Evolutionary conservation across 2,888 invertebrate genomes (phyloP), one percentile per base, ranked within the genome.

Genomic region (Odontocolon sp.): DNA sequence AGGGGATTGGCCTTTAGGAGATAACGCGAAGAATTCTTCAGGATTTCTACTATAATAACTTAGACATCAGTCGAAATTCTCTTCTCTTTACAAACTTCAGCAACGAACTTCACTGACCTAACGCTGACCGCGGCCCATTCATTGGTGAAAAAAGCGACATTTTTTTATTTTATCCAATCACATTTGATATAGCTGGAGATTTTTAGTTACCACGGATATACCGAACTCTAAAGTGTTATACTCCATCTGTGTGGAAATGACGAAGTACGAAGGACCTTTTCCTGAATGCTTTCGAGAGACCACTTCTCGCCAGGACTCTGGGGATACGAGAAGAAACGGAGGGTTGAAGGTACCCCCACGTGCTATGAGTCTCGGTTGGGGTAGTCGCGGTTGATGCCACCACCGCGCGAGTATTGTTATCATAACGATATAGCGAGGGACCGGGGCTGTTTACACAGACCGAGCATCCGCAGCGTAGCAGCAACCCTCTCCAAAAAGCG

Each of bases 371-470:
- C 67, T 31, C 28, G 45, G 57, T 68, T 68, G 59, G 57, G 57
- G 68, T 59, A 59, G 68, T 50, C 68, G 56, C 47, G 47, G 57
- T 68, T 68, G 57, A 59, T 47, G 57, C 68, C 59, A 38, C 14
- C 56, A 36, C 28, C 54, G 54, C 31, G 16, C 61, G 33, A 70
- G 80, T 83, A 84, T 84, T 84, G 83, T 84, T 84, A 81, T 84
- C 78, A 79, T 78, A 80, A 81, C 84, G 81, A 82, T 83, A 83
- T 76, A 82, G 79, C 72, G 72, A 75, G 77, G 66, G 79, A 64
- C 67, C 75, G 73, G 78, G 64, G 72, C 77, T 84, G 84, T 84
- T 84, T 84, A 79, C 81, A 77, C 82, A 84, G 83, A 81, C 80
- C 71, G 70, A 80, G 81, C 78, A 82, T 81, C 79, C 56, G 45